Percentiles rank a stretch among this genome's conserved stretches.
Conservation (phyloP, 2,797 vertebrate species). For the Oreochromis mossambicus region DNA sequence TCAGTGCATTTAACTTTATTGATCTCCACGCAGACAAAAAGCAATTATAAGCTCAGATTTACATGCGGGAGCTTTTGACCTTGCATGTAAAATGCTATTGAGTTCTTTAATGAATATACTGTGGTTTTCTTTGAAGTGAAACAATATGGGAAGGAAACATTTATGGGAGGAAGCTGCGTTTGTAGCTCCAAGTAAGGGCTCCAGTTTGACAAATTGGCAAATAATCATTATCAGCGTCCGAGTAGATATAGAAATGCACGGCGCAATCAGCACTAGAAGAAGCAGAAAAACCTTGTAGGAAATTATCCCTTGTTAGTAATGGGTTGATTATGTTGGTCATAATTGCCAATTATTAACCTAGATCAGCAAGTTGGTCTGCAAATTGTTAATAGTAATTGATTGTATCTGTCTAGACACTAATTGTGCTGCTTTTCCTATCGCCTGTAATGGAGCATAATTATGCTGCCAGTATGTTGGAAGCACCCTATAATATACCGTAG, state of each 20-base stretch:
- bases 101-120: conserved; percentile 87
- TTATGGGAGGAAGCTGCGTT: not conserved
- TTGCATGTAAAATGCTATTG: conserved; percentile 86
- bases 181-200: not conserved
- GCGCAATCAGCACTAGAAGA: not conserved
- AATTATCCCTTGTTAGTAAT: conserved; percentile 51
- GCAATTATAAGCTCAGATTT: conserved; percentile 89
- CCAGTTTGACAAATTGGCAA: conserved; percentile 30
- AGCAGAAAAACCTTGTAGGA: not conserved
- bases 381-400: conserved; percentile 69
- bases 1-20: conserved; percentile 86
- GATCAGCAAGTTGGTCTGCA: conserved; percentile 53
- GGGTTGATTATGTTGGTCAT: conserved; percentile 52
- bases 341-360: conserved; percentile 63
- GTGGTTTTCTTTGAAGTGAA: conserved; percentile 79
- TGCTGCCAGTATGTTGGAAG: conserved; percentile 44
- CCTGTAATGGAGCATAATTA: conserved; percentile 60
- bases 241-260: conserved; percentile 10
- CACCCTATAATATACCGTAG: conserved; percentile 44
- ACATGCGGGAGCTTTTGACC: conserved; percentile 87
- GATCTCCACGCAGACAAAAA: conserved; percentile 82
- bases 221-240: conserved; percentile 31
- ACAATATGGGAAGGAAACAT: conserved; percentile 63
- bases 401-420: conserved; percentile 56
- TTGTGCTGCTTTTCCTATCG: conserved; percentile 43